Percentiles rank a stretch among this genome's conserved stretches.
phyloP scores from a whole-genome alignment of 2,888 invertebrate species.

The Platypus cylindrus region DNA sequence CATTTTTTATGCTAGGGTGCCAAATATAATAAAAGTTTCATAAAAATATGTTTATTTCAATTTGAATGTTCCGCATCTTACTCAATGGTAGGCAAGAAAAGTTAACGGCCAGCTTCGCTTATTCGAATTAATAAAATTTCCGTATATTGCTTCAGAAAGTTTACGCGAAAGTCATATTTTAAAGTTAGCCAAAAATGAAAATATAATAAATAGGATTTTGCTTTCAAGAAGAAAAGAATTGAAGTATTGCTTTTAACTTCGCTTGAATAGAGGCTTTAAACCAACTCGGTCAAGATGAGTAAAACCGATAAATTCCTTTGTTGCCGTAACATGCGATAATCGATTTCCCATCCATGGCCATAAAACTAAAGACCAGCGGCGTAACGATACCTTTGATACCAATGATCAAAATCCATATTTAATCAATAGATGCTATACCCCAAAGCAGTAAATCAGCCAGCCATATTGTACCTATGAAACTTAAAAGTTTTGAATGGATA shows the following conservation, averaged over 20 bases:
- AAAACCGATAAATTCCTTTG: slow-evolving; percentile 17
- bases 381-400: slow-evolving; percentile 14
- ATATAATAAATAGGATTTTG: slow-evolving; percentile 12
- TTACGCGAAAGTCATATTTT: slow-evolving; percentile 1
- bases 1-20: too few relatives aligned
- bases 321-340: slow-evolving; percentile 16
- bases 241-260: slow-evolving; percentile 11
- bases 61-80: too few relatives aligned
- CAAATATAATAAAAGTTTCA: too few relatives aligned
- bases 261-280: slow-evolving; percentile 14
- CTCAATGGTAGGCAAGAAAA: too few relatives aligned
- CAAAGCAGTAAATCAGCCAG: slow-evolving; percentile 14
- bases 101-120: too few relatives aligned
- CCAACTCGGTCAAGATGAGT: slow-evolving; percentile 14
- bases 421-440: slow-evolving; percentile 13
- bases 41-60: too few relatives aligned
- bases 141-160: neutral
- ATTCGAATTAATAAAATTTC: too few relatives aligned
- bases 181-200: slow-evolving; percentile 6
- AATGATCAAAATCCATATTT: slow-evolving; percentile 14
- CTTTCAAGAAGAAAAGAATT: slow-evolving; percentile 5
- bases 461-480: too few relatives aligned
- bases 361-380: slow-evolving; percentile 15
- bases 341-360: slow-evolving; percentile 16
- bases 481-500: too few relatives aligned